Conservation (phyloP, 2,797 vertebrate genomes). For the Cossypha dichroa region DNA sequence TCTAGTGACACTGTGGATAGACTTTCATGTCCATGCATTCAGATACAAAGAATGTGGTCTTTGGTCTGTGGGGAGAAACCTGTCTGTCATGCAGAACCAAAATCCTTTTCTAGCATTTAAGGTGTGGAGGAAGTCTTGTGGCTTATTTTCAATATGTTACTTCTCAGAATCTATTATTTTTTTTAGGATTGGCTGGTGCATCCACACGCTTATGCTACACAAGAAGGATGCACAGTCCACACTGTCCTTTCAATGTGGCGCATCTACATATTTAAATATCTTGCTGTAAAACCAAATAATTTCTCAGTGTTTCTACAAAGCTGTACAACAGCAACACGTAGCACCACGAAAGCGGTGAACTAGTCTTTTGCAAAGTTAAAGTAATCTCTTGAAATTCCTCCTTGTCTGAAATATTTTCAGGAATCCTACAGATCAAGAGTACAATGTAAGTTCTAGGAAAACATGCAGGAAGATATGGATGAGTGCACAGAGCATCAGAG, state of each 20-base stretch:
- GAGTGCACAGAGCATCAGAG: not conserved
- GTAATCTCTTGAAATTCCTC: not conserved
- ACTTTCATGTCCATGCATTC: not conserved
- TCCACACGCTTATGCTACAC: not conserved
- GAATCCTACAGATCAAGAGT: not conserved
- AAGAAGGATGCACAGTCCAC: not conserved
- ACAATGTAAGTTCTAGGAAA: not conserved
- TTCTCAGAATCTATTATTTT: not conserved
- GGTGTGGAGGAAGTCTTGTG: not conserved
- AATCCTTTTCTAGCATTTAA: not conserved
- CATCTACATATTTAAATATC: not conserved
- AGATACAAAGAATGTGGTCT: not conserved
- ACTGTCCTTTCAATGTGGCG: not conserved
- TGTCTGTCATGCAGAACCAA: not conserved
- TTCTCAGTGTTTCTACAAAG: not conserved
- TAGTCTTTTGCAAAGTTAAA: not conserved
- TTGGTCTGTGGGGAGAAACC: not conserved
- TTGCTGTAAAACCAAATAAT: not conserved
- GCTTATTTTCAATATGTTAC: not conserved
- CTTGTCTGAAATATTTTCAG: not conserved
- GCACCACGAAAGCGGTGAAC: not conserved
- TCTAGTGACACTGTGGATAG: not conserved
- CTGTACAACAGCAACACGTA: not conserved
- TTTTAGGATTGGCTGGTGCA: not conserved
- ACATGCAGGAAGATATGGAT: not conserved